Evolutionary conservation across 2,113 vertebrate genomes (phyloP), one percentile per base, ranked within the genome.

Genomic region (Fregata magnificens): DNA sequence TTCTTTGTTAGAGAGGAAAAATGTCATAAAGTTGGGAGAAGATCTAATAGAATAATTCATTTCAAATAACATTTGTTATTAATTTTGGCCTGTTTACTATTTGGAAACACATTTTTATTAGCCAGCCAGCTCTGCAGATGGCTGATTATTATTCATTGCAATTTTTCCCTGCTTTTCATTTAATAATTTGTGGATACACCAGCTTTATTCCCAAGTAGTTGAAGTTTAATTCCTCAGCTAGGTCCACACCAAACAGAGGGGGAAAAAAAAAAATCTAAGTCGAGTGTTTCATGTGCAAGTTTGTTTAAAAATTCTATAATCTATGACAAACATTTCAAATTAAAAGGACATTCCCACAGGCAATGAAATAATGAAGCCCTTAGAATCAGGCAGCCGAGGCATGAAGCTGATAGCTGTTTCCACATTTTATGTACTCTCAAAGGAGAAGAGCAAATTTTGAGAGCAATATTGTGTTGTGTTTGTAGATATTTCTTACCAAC

Each of bases 301-400:
- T 95, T 95, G 93, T 88, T 96, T 97, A 93, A 97, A 95, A 96
- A 86, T 78, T 86, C 92, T 88, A 18, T 90, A 96, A 95, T 95
- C 95, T 95, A 96, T 85, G 91, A 96, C 94, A 97, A 97, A 94
- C 91, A 97, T 96, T 98, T 95, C 96, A 91, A 96, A 95, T 96
- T 95, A 97, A 97, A 96, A 96, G 94, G 91, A 56, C 89, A 86
- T 97, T 95, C 96, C 95, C 93, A 95, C 78, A 96, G 95, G 97
- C 95, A 95, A 95, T 81, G 90, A 93, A 98, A 94, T 96, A 95
- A 97, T 76, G 95, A 96, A 97, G 91, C 91, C 89, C 94, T 95
- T 86, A 69, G 82, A 95, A 94, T 70, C 73, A 87, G 84, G 90
- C 95, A 94, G 95, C 87, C n/a, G 7, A 91, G 80, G 92, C 92